Evolutionary conservation across 1,140 invertebrate genomes (phyloP), one percentile per base, ranked within the genome.

Genomic region (Mesaphorura yosii): DNA sequence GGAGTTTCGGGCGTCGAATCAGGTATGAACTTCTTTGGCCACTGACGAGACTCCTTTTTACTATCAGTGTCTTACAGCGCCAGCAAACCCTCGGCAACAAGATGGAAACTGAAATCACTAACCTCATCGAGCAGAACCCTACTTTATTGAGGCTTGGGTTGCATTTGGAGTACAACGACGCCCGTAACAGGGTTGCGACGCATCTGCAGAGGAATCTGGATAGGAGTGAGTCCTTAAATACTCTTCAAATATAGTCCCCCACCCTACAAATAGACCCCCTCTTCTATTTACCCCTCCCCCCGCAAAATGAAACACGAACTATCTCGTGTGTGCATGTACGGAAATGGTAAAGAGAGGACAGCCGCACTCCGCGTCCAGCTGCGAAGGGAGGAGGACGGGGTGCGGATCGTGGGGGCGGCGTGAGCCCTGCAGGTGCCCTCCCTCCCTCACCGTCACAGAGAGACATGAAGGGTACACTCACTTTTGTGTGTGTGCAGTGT

Each of bases 31-130:
- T 10, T 42, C 22, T 20, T 17, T 6, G 12, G 20, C 22, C 22
- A 7, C 22, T 42, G 12, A 17, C 20, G 40, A 20, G 6, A 42
- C 22, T 42, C 22, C 6, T 42, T 14, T 42, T 42, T 42, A 10
- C 10, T 34, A n/a, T n/a, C 10, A 10, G 10, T 34, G 31, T 34
- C 60, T 70, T 69, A 1, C 70, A 96, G 89, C 83, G 91, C 76
- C 88, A 88, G 64, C 81, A 86, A 75, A 83, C 94, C 53, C 77
- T 98, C 62, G 92, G 93, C 63, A 94, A 95, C 72, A 94, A 94
- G 76, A 89, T 89, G 61, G 93, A 98, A 78, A 96, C 94, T 88
- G 88, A 93, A 76, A 90, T 98, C 59, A 91, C 89, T 40, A 80
- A 86, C 65, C 72, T 94, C 59, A 80, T 98, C 53, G 88, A 92